Evolutionary conservation across 2,888 invertebrate genomes (phyloP).

Genomic region (Mesoligia furuncula): DNA sequence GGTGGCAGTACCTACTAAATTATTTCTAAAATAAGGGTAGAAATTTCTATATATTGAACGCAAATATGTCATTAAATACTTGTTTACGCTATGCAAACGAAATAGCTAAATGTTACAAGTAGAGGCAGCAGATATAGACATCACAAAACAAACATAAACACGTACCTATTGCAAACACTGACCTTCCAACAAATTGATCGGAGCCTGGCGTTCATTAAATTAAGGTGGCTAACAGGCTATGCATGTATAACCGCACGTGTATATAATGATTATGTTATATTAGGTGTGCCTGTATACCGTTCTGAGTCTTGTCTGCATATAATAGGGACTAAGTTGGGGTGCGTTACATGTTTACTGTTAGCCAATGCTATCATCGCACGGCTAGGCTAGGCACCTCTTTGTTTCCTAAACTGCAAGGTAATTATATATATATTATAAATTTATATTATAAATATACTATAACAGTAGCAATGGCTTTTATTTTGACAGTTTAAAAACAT

Average conservation of each 20-base stretch:
- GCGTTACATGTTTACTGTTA: neutral
- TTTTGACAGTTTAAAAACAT: neutral
- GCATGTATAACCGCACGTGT: neutral
- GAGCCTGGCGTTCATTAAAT: conserved; percentile 42
- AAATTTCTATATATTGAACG: neutral
- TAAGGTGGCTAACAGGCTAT: conserved; percentile 21
- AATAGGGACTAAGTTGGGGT: neutral
- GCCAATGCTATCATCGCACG: neutral
- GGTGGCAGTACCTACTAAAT: neutral
- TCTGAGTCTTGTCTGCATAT: neutral
- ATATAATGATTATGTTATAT: conserved; percentile 7
- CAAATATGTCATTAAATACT: neutral
- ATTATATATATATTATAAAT: no score
- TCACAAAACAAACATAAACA: conserved; percentile 16
- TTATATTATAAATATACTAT: no score
- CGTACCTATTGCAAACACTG: conserved; percentile 13
- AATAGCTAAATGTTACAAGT: conserved; percentile 7
- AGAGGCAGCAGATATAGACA: neutral
- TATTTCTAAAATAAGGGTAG: neutral
- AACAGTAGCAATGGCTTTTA: neutral
- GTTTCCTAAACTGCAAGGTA: neutral
- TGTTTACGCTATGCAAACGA: conserved; percentile 12
- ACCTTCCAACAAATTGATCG: conserved; percentile 38
- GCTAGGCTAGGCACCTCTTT: neutral
- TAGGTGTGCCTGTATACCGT: neutral